Evolutionary conservation across 2,113 vertebrate species (phyloP).

Genomic region (Eulemur macaco): DNA sequence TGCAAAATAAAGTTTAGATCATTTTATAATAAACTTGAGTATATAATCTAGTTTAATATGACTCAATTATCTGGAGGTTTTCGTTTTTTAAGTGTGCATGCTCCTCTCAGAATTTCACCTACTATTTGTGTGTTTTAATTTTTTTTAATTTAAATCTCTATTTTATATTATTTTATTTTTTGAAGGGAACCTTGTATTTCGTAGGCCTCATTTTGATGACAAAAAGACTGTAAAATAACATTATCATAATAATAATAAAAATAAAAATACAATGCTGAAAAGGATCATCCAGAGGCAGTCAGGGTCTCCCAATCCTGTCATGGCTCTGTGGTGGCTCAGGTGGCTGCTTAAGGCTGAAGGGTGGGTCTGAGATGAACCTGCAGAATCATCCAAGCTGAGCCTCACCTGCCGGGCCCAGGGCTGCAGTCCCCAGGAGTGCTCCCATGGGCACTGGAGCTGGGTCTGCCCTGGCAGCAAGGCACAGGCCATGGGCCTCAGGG

Average conservation of each 20-base stretch:
- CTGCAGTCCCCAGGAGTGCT: not conserved
- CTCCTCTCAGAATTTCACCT: not conserved
- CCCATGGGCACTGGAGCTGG: not conserved
- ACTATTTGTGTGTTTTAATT: not conserved
- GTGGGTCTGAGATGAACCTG: conserved; percentile 73
- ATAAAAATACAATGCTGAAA: conserved; percentile 70
- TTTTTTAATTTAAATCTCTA: not conserved
- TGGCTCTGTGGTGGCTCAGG: conserved; percentile 69
- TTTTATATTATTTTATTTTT: no score
- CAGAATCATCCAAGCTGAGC: not conserved
- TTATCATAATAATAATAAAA: conserved; percentile 30
- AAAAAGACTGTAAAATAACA: conserved; percentile 47
- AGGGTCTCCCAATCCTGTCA: conserved; percentile 1
- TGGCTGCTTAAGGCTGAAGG: conserved; percentile 66
- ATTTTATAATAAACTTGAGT: not conserved
- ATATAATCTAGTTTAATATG: not conserved
- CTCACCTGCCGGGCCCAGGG: not conserved
- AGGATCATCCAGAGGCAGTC: not conserved
- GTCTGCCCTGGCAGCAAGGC: conserved; percentile 27
- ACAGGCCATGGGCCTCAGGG: conserved; percentile 51
- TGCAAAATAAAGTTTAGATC: not conserved
- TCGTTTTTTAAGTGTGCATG: not conserved
- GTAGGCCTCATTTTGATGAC: conserved; percentile 20
- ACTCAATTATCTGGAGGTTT: not conserved
- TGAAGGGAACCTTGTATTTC: conserved; percentile 62